Base-by-base conservation (phyloP, 1,140 invertebrate genomes). In the Panagrolaimus sp. region DNA sequence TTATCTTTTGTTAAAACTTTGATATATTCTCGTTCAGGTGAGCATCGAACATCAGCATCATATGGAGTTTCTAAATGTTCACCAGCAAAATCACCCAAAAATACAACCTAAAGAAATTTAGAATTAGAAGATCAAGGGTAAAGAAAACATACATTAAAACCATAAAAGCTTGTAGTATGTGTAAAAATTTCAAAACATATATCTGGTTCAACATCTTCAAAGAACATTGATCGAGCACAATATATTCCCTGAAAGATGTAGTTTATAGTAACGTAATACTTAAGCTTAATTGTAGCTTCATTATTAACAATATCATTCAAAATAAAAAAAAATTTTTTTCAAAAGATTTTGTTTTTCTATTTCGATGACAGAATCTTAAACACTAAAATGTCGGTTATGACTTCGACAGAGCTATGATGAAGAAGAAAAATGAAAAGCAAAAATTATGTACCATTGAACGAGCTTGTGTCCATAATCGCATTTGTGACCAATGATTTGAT, bases 111-210 rank as follows among this genome's bases (percentile, higher is more conserved):
- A 53, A 43, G 13, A 38, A 38, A 38, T n/a, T 38, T 38, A 38
- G 31, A 38, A 68, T 65, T 68, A 20, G 23, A 16, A 23, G 3
- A 42, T 9, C 11, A 70, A 68, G 14, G 4, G 31, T 16, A 9
- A 0, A 14, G 20, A 31, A 7, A 31, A 74, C 43, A 69, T 45
- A 97, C 91, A 86, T 96, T 95, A 76, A 89, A 92, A 2, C 92
- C 92, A 86, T 97, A 98, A 78, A 98, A 91, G 71, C 88, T 89
- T 5, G 96, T 99, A 0, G 93, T 91, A 85, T 98, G 96, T 0
- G 93, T 89, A 82, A 98, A 98, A 16, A 98, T 81, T 85, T 99
- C 95, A 86, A 98, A 98, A 83, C 91, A 93, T 84, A 96, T 94
- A 83, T 96, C 93, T 84, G 91, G 88, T 13, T 69, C 75, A 69